Percentiles rank a stretch among this genome's conserved stretches.
Conservation (phyloP, 1,140 invertebrate species). For the Papilio dardanus region DNA sequence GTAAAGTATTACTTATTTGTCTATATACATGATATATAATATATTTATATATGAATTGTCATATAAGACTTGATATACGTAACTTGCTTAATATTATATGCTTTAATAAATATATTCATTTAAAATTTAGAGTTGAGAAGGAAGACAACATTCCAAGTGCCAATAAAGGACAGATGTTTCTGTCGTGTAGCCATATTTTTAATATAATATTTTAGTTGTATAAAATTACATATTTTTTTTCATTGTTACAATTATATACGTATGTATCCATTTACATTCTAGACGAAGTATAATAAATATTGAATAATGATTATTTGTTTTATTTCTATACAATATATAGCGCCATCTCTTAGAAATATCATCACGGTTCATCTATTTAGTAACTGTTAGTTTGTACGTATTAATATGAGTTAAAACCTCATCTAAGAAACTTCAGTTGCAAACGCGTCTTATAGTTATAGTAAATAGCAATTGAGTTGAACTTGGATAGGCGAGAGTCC, state of each 20-base stretch:
- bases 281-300: conserved; percentile 76
- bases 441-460: no score
- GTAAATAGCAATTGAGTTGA: no score
- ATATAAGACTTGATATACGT: conserved; percentile 55
- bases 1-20: conserved; percentile 56
- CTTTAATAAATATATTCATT: conserved; percentile 59
- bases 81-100: conserved; percentile 56
- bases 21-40: conserved; percentile 55
- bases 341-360: no score
- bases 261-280: conserved; percentile 73
- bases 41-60: conserved; percentile 71
- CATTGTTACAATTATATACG: conserved; percentile 65
- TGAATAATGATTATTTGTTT: conserved; percentile 49
- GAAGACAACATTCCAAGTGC: conserved; percentile 72
- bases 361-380: no score
- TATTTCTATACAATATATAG: conserved; percentile 23
- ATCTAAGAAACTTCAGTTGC: no score
- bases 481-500: no score
- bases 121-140: conserved; percentile 47
- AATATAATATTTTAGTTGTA: conserved; percentile 70
- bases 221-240: conserved; percentile 68
- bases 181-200: conserved; percentile 76
- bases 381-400: no score
- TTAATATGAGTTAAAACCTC: no score
- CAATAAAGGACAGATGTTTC: conserved; percentile 71